Evolutionary conservation across 2,888 invertebrate genomes (phyloP).

Genomic region (Aquatica leii): DNA sequence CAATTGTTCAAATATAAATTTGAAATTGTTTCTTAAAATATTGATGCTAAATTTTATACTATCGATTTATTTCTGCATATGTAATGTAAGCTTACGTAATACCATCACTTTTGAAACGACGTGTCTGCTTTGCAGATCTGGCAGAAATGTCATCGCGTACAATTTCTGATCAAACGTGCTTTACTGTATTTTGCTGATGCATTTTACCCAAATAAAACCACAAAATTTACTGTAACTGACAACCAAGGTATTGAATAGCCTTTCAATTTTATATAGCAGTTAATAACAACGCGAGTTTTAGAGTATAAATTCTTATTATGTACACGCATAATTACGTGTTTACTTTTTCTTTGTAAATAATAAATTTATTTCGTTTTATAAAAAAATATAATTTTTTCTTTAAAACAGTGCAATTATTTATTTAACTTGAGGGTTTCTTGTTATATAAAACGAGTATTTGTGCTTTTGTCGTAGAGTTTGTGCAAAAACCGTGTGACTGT

Average conservation of each 20-base stretch:
- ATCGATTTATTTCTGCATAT: constrained; percentile 3
- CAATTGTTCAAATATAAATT: too few species aligned
- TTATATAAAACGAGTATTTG: constrained; percentile 32
- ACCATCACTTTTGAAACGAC: constrained; percentile 37
- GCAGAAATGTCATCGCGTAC: constrained; percentile 37
- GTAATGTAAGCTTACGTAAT: constrained; percentile 34
- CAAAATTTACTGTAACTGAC: constrained; percentile 34
- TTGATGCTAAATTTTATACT: too few species aligned
- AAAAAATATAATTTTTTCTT: too few species aligned
- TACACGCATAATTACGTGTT: too few species aligned
- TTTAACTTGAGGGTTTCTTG: constrained; percentile 8
- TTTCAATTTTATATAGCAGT: constrained; percentile 26
- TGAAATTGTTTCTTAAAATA: too few species aligned
- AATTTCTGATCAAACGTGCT: constrained; percentile 30
- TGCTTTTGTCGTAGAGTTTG: constrained; percentile 31
- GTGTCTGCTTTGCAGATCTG: constrained; percentile 28
- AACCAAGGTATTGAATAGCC: constrained; percentile 29
- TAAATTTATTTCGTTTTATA: too few species aligned
- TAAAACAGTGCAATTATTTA: too few species aligned
- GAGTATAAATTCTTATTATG: too few species aligned
- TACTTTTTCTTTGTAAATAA: too few species aligned
- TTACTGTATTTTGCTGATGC: constrained; percentile 33
- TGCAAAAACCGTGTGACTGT: constrained; percentile 25
- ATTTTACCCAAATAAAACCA: constrained; percentile 32
- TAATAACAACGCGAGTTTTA: neutral